Evolutionary conservation across 2,797 vertebrate species (phyloP), one percentile per base, ranked within the genome.

Genomic region (Sardinella longiceps): DNA sequence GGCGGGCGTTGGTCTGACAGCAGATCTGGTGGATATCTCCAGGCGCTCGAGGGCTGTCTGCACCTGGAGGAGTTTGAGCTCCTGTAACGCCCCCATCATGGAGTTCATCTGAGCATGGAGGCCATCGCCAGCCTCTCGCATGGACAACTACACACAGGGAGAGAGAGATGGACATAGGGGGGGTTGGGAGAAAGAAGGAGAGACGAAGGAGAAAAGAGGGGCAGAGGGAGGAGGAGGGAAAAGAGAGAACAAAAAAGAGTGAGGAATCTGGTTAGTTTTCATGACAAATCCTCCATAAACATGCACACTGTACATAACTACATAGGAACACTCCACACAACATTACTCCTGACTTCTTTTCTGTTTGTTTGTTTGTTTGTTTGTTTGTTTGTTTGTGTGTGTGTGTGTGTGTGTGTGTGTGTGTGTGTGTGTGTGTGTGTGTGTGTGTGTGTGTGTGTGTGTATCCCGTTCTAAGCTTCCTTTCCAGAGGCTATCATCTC

Each of bases 1-100:
- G 60, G 60, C 23, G n/a, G 60, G 60, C 25, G 12, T 70, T 15
- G 66, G 66, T 37, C 66, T 70, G 30, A 15, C 12, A 2, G 33
- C 12, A 33, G 63, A 28, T n/a, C 92, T 92, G 81, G 94, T 97
- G 0, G 97, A 97, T 88, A 99, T 95, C 85, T 99, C 96, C 85
- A 99, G 84, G 90, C 95, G 97, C 86, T 98, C 96, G 85, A 99
- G 85, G 0, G 97, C 97, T 0, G 97, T 96, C 94, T 99, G 98
- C 5, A 99, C 97, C 93, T 98, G 98, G 28, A 99, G 97, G 60
- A 99, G 96, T 90, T 98, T 99, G 91, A 99, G 96, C 95, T 99
- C 98, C 92, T 99, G 98, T 82, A 99, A 95, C 0, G 98, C 98
- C 0, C 97, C 98, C 98, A 99, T 99, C 98, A 99, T 99, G 88